Base-by-base conservation (phyloP, 2,888 invertebrate species). In the Diarsia dahlii region DNA sequence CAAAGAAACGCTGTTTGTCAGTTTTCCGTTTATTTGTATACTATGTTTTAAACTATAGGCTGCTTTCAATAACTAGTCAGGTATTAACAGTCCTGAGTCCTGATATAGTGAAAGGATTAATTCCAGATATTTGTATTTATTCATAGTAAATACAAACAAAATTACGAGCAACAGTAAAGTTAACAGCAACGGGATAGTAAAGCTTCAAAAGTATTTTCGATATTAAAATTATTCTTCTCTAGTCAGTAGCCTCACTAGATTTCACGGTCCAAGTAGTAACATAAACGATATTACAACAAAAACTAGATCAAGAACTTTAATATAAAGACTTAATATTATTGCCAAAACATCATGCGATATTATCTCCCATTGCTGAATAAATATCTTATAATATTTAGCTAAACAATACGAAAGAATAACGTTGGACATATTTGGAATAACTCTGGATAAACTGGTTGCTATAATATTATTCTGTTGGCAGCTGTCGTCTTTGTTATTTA, bases 381-480 rank as follows among this genome's bases (percentile, higher is more conserved):
- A 56, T 62, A 62, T 18, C 5, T 50, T 73, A 67, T 69, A 20
- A 50, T 74, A 50, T 69, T 74, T 18, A 63, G 23, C 46, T 56
- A 10, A 20, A 81, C 48, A 67, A 56, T 48, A 80, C 20, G 12
- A 50, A 56, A 60, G 15, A 67, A 48, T 50, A 80, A 60, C 39
- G 34, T 66, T 12, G 12, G 9, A 46, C 23, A 4, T 46, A 39
- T 68, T 60, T 3, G 18, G 28, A 58, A 67, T 69, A 69, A 18
- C 50, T 10, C 20, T 50, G 20, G 12, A 34, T 20, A 50, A 50
- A 66, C 69, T 62, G 34, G 39, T 18, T n/a, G 20, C 13, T n/a
- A 45, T 64, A 34, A 66, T 62, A 46, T 78, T 80, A 73, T 66
- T 56, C 20, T 80, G 12, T 56, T 45, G 13, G 45, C 69, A 66